Evolutionary conservation across 2,888 invertebrate species (phyloP).

Genomic region (Neoitamus cyanurus): DNA sequence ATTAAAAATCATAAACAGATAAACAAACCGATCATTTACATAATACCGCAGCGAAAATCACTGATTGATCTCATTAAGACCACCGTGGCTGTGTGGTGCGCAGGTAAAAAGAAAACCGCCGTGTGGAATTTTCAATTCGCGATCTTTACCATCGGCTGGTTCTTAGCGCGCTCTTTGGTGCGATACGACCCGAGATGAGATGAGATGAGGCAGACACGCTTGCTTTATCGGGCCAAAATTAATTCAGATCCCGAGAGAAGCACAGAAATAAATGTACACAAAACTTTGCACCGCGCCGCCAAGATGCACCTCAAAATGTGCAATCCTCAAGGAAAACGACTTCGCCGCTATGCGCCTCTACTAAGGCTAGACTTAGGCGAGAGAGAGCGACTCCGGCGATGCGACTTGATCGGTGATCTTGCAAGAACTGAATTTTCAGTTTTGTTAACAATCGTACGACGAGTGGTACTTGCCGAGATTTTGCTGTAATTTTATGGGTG

Average conservation of each 20-base stretch:
- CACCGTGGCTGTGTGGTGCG: background rate
- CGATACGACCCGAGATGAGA: background rate
- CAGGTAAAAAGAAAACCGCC: background rate
- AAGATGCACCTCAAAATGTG: slow-evolving; percentile 48
- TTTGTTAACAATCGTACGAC: slow-evolving; percentile 36
- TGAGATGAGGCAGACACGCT: background rate
- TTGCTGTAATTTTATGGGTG: slow-evolving; percentile 34
- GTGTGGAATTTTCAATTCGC: slow-evolving; percentile 14
- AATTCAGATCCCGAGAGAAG: slow-evolving; percentile 2
- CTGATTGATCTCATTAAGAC: slow-evolving; percentile 20
- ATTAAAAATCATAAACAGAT: background rate
- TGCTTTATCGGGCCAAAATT: background rate
- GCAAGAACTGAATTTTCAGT: slow-evolving; percentile 44
- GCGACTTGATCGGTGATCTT: slow-evolving; percentile 46
- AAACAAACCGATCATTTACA: slow-evolving; percentile 8
- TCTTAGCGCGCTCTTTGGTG: background rate
- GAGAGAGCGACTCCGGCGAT: slow-evolving; percentile 24
- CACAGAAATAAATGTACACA: slow-evolving; percentile 7
- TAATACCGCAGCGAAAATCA: slow-evolving; percentile 21
- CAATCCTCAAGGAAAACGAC: slow-evolving; percentile 51
- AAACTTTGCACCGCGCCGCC: background rate
- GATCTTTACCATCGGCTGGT: slow-evolving; percentile 2
- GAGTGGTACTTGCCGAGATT: slow-evolving; percentile 27
- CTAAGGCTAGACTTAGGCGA: background rate
- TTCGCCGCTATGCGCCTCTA: slow-evolving; percentile 25